Percentiles rank a stretch among this genome's conserved stretches.
These are phyloP conservation scores for Tragelaphus strepsiceros DNA, from an alignment of 2,113 vertebrate genomes.

Conservation along the genomic window DNA sequence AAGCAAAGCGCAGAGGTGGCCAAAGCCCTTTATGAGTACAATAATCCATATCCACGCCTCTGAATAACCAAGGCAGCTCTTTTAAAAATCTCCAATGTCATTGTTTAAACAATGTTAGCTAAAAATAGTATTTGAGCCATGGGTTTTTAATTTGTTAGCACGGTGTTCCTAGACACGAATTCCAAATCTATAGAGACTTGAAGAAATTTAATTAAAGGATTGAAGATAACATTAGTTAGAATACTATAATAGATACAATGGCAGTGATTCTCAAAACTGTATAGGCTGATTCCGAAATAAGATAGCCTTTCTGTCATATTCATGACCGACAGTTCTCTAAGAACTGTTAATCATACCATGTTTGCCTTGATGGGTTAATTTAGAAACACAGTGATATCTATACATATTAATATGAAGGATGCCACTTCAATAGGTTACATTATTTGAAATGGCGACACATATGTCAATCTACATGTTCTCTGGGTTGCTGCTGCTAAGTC, in stretches of 20 bases:
- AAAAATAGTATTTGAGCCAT: constrained; percentile 33
- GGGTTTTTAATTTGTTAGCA: constrained; percentile 59
- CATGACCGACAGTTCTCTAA: neutral
- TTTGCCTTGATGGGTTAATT: constrained; percentile 50
- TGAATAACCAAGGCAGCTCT: neutral
- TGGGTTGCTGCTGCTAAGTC: neutral
- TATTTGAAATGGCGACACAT: neutral
- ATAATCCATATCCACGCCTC: constrained; percentile 31
- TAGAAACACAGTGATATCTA: neutral
- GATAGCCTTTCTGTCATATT: constrained; percentile 35
- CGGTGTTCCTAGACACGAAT: constrained; percentile 44
- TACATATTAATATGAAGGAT: neutral
- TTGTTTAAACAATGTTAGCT: constrained; percentile 38
- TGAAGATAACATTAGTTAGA: constrained; percentile 48
- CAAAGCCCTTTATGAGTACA: constrained; percentile 10
- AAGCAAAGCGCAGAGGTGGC: neutral
- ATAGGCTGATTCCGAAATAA: constrained; percentile 4
- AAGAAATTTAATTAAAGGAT: constrained; percentile 65
- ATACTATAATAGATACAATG: constrained; percentile 3
- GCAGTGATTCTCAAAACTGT: constrained; percentile 35
- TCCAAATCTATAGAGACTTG: constrained; percentile 50
- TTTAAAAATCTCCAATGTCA: neutral
- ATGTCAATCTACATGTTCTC: rapidly evolving
- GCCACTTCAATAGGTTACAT: neutral
- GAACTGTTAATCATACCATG: neutral